Base-by-base conservation (phyloP, 2,888 invertebrate genomes). In the Drosophila fulvimacula region DNA sequence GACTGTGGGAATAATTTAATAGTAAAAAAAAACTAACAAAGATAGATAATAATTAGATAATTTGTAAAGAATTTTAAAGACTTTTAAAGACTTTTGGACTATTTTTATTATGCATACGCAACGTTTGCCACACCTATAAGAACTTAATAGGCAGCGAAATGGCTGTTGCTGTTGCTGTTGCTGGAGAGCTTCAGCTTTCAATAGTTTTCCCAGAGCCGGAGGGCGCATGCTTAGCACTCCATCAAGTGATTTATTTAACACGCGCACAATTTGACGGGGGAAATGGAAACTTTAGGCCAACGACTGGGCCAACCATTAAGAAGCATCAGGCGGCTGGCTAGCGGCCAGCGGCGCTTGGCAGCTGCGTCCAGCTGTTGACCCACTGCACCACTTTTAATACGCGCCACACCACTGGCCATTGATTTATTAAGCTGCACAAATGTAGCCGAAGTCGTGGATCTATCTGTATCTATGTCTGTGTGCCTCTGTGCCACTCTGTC, bases 161-260 rank as follows among this genome's bases (percentile, higher is more conserved):
- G 15, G 42, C 36, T 48, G 49, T 38, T 65, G 49, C 10, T 38
- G 17, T 17, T 17, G 17, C 61, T 65, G 56, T 53, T 53, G 59
- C 19, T 62, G 51, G 9, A 38, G 36, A 38, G 36, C n/a, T 30
- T 46, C n/a, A 32, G 51, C 52, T 65, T 73, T 78, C 64, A 76
- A 79, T 76, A 62, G 69, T 71, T 76, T 61, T 55, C 24, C 24
- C 55, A 64, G 62, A 48, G 68, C 65, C 68, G 48, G 34, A 67
- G 86, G 76, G 76, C 66, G 34, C 71, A 71, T 65, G 81, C 71
- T 85, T 82, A 82, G 69, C 82, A 82, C 88, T 81, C 73, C 86
- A 79, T 78, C 79, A 75, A 89, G 88, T 89, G 84, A 89, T 87
- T 88, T 87, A 84, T 88, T 86, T 72, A 86, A 83, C 83, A 83